Evolutionary conservation across 2,113 vertebrate species (phyloP).

Genomic region (Prolemur simus): DNA sequence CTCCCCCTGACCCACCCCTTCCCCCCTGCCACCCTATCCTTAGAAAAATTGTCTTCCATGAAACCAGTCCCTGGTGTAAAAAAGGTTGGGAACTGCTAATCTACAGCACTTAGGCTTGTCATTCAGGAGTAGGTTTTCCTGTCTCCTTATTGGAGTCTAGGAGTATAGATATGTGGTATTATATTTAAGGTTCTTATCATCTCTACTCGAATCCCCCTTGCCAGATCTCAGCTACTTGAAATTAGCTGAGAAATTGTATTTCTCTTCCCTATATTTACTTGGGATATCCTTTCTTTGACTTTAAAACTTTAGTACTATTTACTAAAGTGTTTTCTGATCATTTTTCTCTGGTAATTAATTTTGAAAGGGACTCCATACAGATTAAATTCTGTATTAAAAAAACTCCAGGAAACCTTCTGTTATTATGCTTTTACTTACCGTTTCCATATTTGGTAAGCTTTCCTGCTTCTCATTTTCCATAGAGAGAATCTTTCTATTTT

Average conservation of each 20-base stretch:
- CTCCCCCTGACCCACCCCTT: too few relatives aligned
- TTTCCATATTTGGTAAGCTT: background rate
- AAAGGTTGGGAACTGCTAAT: background rate
- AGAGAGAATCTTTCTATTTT: background rate
- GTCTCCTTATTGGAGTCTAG: background rate
- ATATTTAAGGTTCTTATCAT: background rate
- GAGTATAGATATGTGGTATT: background rate
- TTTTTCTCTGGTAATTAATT: conserved; percentile 37
- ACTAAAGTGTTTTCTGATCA: conserved; percentile 5
- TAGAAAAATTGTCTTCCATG: too few relatives aligned
- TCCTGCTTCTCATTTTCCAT: background rate
- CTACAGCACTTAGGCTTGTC: background rate
- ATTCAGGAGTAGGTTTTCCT: background rate
- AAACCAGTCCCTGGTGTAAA: too few relatives aligned
- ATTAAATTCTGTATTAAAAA: background rate
- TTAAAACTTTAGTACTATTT: background rate
- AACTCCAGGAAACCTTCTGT: background rate
- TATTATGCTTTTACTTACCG: background rate
- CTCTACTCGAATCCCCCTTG: background rate
- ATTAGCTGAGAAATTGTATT: background rate
- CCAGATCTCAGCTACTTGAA: background rate
- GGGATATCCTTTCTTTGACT: background rate
- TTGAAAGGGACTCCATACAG: background rate
- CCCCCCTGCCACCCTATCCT: too few relatives aligned
- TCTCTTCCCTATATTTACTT: conserved; percentile 10